These are phyloP conservation scores for Lottia gigantea DNA, from an alignment of 2,888 invertebrate genomes.

Conservation along the genomic window DNA sequence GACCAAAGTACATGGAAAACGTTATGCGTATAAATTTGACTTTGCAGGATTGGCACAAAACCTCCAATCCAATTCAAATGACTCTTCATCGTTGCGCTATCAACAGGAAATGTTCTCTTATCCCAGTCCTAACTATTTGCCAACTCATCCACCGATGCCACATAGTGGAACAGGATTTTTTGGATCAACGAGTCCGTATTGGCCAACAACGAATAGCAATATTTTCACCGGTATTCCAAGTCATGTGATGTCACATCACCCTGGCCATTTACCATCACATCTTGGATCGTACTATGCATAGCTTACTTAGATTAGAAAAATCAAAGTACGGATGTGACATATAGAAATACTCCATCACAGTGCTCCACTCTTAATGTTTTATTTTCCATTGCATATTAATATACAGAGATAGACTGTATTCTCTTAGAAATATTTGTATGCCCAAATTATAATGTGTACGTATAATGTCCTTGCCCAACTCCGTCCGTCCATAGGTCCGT, in stretches of 20 bases:
- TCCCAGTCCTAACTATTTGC: slow-evolving; percentile 87
- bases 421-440: too few relatives aligned
- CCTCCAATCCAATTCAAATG: slow-evolving; percentile 77
- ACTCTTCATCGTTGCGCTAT: slow-evolving; percentile 93
- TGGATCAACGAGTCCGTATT: slow-evolving; percentile 54
- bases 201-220: slow-evolving; percentile 57
- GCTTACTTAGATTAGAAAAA: too few relatives aligned
- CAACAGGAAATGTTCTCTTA: slow-evolving; percentile 88
- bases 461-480: too few relatives aligned
- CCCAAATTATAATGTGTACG: too few relatives aligned
- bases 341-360: too few relatives aligned
- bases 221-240: slow-evolving; percentile 74
- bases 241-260: slow-evolving; percentile 76
- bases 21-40: slow-evolving; percentile 96
- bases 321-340: too few relatives aligned
- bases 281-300: slow-evolving; percentile 76
- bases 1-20: slow-evolving; percentile 97
- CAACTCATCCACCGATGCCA: slow-evolving; percentile 67
- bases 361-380: too few relatives aligned
- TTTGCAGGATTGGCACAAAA: slow-evolving; percentile 89
- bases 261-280: slow-evolving; percentile 86
- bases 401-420: too few relatives aligned
- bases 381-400: too few relatives aligned
- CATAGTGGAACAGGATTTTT: slow-evolving; percentile 52
- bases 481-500: too few relatives aligned